Evolutionary conservation across 1,140 invertebrate genomes (phyloP).

Genomic region (Pentalonia nigronervosa): DNA sequence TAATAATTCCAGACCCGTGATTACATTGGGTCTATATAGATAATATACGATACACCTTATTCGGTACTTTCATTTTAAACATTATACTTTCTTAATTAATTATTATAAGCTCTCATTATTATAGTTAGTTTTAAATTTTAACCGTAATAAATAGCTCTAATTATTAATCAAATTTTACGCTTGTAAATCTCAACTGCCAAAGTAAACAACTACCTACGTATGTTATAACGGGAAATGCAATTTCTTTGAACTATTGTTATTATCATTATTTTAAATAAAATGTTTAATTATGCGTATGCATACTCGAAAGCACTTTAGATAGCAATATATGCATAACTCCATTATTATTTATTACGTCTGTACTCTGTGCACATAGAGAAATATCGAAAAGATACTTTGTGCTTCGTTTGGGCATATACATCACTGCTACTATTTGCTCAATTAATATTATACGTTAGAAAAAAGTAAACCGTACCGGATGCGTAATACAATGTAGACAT

Average conservation of each 20-base stretch:
- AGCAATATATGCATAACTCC: background rate
- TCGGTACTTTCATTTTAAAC: background rate
- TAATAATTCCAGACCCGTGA: background rate
- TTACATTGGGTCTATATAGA: background rate
- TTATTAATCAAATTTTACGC: slow-evolving; percentile 13
- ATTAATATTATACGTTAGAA: no score
- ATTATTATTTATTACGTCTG: background rate
- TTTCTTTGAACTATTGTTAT: background rate
- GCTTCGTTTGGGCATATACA: background rate
- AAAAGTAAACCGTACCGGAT: background rate
- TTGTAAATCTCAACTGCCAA: background rate
- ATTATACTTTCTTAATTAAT: background rate
- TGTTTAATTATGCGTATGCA: background rate
- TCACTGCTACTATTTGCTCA: no score
- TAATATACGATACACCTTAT: no score
- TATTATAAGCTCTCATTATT: background rate
- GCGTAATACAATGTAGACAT: no score
- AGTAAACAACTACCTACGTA: background rate
- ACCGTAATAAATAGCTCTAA: background rate
- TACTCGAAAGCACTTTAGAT: background rate
- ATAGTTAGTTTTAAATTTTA: background rate
- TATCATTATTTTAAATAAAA: background rate
- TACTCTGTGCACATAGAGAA: background rate
- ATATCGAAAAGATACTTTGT: background rate
- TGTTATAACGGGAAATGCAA: background rate